Percentiles rank a stretch among this genome's conserved stretches.
phyloP scores from a whole-genome alignment of 2,113 vertebrate species.

The Gasterosteus nipponicus region DNA sequence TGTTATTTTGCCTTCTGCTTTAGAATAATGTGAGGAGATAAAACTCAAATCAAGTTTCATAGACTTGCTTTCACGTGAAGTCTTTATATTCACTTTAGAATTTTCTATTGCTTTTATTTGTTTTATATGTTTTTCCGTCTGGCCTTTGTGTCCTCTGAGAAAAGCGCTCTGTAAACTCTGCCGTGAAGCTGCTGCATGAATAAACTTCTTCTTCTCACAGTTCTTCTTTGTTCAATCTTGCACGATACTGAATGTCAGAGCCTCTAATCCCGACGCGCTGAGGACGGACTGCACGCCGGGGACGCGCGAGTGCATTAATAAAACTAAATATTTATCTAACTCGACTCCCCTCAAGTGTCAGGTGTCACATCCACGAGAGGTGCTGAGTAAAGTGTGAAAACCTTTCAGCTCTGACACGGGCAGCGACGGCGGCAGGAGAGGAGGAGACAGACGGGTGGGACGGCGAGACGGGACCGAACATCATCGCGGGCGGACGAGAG shows the following conservation, averaged over 20 bases:
- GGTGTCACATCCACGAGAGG: conserved; percentile 5
- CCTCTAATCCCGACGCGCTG: background rate
- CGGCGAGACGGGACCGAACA: background rate
- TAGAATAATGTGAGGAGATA: background rate
- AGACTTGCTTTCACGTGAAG: background rate
- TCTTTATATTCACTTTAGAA: background rate
- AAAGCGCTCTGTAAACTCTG: background rate
- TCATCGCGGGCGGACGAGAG: background rate
- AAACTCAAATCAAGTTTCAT: background rate
- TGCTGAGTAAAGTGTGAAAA: background rate
- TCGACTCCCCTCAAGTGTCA: background rate
- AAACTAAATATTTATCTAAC: background rate
- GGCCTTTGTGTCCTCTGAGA: background rate
- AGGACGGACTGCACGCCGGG: background rate
- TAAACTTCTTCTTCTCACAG: background rate
- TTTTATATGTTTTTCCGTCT: background rate
- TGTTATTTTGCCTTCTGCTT: background rate
- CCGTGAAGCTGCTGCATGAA: background rate
- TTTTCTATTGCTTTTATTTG: background rate
- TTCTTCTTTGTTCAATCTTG: background rate
- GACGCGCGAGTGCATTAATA: background rate
- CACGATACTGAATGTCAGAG: background rate
- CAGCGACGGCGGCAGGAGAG: background rate
- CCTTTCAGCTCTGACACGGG: background rate
- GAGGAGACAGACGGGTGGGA: background rate